phyloP scores from a whole-genome alignment of 2,888 invertebrate species.

The Coenonympha arcania region DNA sequence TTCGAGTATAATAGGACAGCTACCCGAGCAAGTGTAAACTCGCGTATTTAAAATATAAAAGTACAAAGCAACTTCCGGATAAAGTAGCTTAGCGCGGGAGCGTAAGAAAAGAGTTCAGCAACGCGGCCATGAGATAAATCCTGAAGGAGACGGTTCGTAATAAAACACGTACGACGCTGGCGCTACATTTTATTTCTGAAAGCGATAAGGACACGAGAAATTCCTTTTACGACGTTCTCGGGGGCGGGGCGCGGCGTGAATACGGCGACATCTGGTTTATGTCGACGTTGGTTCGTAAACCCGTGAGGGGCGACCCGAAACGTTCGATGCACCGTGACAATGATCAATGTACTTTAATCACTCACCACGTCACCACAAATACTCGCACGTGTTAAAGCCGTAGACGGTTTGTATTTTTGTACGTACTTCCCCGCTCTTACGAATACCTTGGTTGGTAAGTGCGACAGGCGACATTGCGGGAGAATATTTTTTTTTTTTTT shows the following conservation, averaged over 20 bases:
- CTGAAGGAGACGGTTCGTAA: slow-evolving; percentile 64
- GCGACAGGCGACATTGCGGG: no score
- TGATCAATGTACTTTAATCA: slow-evolving; percentile 26
- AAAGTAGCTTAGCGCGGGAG: slow-evolving; percentile 26
- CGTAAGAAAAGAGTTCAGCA: slow-evolving; percentile 32
- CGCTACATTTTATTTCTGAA: slow-evolving; percentile 73
- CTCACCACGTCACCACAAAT: slow-evolving; percentile 17
- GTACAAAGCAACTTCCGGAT: slow-evolving; percentile 23
- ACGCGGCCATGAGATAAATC: slow-evolving; percentile 66
- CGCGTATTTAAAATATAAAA: slow-evolving; percentile 20
- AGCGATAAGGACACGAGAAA: slow-evolving; percentile 72
- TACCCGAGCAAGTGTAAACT: neutral
- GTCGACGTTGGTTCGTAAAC: slow-evolving; percentile 40
- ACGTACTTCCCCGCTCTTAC: no score
- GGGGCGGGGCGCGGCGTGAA: slow-evolving; percentile 40
- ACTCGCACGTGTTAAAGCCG: no score
- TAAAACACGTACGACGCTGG: slow-evolving; percentile 70
- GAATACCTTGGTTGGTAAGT: no score
- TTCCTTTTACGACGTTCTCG: slow-evolving; percentile 70
- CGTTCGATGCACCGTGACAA: slow-evolving; percentile 24
- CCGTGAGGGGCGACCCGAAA: slow-evolving; percentile 28
- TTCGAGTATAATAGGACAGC: neutral
- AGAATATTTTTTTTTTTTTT: no score
- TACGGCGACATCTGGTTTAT: slow-evolving; percentile 65
- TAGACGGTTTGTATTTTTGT: no score